Base-by-base conservation (phyloP, 2,888 invertebrate genomes). In the Rhabditoides inermis region DNA sequence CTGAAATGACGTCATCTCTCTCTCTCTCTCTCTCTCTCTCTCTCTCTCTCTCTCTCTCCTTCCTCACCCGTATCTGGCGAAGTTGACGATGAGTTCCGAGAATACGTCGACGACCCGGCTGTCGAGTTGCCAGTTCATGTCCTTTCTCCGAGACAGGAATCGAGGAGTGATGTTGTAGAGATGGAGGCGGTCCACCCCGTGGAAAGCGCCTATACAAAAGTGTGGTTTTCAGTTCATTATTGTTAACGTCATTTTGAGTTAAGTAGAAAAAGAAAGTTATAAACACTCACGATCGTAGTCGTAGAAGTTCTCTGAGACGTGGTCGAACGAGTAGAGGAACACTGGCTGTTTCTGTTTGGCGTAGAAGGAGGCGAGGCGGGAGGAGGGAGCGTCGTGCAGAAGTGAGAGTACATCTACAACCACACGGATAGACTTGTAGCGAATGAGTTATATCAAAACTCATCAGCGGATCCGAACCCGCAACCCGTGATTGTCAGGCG, bases 101-200 rank as follows among this genome's bases (percentile, higher is more conserved):
- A 76, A 77, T 27, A 76, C 69, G 53, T 77, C 76, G 37, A 72
- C 72, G 44, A 77, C 76, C 32, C 74, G 52, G 44, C 68, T 60
- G 58, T 77, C 76, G 39, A 73, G 51, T 49, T 76, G 75, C 76
- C 76, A 77, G 48, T 75, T 74, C 56, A 62, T 60, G 56, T 76
- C 76, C 45, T 65, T 65, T 27, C 72, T 59, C 23, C 67, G 65
- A 44, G 56, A 60, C 30, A 76, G 53, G 55, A 76, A 75, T 25
- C 68, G 61, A 2, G 73, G 70, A 26, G 68, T 65, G 39, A 70
- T 63, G 45, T 77, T 73, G 61, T 77, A 76, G n/a, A 76, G 62
- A 47, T 76, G 73, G 15, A 75, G 63, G 45, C 69, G 62, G 45
- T 77, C 76, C n/a, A 66, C 62, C 15, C 76, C 76, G 51, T 76